A percentile compares a stretch with the other conserved stretches of the same genome.
These are phyloP conservation scores for Charadrius vociferus DNA, from an alignment of 2,113 vertebrate genomes.

Conservation along the genomic window DNA sequence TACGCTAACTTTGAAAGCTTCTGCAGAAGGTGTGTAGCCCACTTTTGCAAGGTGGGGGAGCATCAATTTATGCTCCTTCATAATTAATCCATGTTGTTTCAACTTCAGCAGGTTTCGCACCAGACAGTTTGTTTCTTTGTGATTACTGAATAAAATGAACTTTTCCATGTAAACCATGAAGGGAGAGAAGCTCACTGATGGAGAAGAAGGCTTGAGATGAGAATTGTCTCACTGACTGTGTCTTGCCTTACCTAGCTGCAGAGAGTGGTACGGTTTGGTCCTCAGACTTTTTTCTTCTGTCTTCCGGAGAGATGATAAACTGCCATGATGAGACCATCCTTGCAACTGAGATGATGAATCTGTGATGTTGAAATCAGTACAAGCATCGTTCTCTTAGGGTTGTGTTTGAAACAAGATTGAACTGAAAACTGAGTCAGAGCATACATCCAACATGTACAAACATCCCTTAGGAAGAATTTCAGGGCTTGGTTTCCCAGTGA, in stretches of 20 bases:
- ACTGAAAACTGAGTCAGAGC: constrained; percentile 27
- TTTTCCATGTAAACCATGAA: fast-evolving
- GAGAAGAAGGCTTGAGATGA: not conserved
- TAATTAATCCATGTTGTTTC: not conserved
- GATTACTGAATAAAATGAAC: not conserved
- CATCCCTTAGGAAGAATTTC: not conserved
- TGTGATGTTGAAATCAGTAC: constrained; percentile 25
- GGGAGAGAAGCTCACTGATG: not conserved
- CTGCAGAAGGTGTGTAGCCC: not conserved
- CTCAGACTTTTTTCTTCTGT: not conserved
- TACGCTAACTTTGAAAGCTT: not conserved
- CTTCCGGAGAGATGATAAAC: not conserved
- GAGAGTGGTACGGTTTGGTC: not conserved
- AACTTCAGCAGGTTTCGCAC: not conserved
- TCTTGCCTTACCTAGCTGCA: not conserved
- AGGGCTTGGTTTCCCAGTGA: constrained; percentile 7
- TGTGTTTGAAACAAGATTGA: not conserved
- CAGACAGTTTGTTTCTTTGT: not conserved
- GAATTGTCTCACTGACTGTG: not conserved
- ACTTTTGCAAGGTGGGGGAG: not conserved
- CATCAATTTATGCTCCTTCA: not conserved
- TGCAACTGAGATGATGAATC: not conserved
- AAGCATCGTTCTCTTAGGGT: not conserved
- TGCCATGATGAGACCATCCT: not conserved
- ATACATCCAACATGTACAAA: not conserved